These are phyloP conservation scores for Blera fallax DNA, from an alignment of 2,888 invertebrate species.

Conservation along the genomic window DNA sequence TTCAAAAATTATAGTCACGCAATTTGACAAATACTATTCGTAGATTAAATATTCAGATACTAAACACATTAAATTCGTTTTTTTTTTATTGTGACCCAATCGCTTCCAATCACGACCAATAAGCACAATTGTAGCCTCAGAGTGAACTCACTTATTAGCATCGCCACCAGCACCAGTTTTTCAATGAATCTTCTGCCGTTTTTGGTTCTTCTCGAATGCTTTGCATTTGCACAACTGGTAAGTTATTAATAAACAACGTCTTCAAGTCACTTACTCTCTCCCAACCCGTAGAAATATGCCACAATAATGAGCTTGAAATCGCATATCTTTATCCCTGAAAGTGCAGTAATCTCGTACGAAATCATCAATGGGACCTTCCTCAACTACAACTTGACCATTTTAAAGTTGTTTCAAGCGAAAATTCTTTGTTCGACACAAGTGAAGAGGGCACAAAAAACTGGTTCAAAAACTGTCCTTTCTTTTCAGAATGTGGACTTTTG, in stretches of 20 bases:
- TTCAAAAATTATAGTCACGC: neutral
- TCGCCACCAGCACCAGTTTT: neutral
- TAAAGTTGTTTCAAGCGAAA: neutral
- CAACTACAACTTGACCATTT: neutral
- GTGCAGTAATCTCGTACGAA: neutral
- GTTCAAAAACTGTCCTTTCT: neutral
- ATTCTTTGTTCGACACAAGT: neutral
- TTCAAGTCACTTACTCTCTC: neutral
- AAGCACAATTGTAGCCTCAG: too few relatives aligned
- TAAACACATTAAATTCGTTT: too few relatives aligned
- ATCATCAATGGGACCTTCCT: neutral
- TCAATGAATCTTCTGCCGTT: neutral
- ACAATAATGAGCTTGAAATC: neutral
- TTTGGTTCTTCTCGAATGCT: neutral
- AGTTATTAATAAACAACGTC: neutral
- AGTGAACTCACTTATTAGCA: too few relatives aligned
- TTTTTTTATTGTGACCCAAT: too few relatives aligned
- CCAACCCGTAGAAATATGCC: neutral
- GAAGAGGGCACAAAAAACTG: neutral
- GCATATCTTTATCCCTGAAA: neutral
- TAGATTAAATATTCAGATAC: too few relatives aligned
- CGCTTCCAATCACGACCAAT: too few relatives aligned
- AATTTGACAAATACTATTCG: neutral
- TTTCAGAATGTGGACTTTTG: neutral
- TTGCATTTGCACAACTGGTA: neutral